These are phyloP conservation scores for Gobio gobio DNA, from an alignment of 2,113 vertebrate species.

Conservation along the genomic window DNA sequence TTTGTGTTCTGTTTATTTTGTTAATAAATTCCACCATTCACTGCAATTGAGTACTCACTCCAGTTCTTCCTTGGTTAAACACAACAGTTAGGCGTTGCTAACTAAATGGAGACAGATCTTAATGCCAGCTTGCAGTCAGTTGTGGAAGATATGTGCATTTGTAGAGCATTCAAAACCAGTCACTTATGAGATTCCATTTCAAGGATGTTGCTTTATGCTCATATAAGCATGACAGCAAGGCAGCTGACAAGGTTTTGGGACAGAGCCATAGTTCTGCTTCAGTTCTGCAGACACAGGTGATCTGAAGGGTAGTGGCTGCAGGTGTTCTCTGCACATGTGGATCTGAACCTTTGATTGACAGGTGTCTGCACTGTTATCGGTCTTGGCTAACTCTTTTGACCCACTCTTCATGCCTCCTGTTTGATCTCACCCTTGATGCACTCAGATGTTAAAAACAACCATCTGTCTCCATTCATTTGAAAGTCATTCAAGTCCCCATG, in stretches of 20 bases:
- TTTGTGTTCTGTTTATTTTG: too few species aligned
- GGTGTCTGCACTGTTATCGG: slow-evolving; percentile 10
- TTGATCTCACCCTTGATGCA: background rate
- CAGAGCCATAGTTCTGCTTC: background rate
- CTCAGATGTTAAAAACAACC: background rate
- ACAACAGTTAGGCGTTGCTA: too few species aligned
- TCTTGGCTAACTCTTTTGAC: background rate
- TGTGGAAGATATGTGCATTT: too few species aligned
- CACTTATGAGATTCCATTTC: too few species aligned
- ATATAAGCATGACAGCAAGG: background rate
- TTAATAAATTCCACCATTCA: too few species aligned
- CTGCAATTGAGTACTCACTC: too few species aligned
- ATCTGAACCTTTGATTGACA: slow-evolving; percentile 28
- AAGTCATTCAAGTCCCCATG: slow-evolving; percentile 8
- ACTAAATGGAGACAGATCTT: too few species aligned
- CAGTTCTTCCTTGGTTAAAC: too few species aligned
- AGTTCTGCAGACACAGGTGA: slow-evolving; percentile 12
- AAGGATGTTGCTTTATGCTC: background rate
- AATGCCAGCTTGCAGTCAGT: too few species aligned
- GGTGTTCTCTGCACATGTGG: slow-evolving; percentile 27
- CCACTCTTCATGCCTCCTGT: background rate
- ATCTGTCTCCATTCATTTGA: background rate
- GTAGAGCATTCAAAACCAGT: too few species aligned
- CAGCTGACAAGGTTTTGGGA: background rate
- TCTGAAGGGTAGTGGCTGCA: background rate